A percentile compares a stretch with the other conserved stretches of the same genome.
Evolutionary conservation across 92 coral and sea anemone species (phyloP).

Genomic region (Phenganax stokvisi): DNA sequence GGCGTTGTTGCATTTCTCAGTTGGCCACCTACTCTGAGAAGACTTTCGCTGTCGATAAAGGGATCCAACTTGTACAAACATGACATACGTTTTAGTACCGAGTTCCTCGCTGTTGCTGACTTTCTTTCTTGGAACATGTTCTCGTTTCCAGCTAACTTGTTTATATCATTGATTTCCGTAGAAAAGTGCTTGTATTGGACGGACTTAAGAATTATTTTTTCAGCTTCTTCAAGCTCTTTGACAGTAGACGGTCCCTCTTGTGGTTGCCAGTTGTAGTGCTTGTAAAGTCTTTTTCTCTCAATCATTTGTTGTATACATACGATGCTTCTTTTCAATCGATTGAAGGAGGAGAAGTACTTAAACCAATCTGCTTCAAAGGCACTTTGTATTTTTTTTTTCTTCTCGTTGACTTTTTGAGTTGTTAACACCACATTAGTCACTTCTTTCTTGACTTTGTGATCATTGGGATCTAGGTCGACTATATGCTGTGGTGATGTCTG

Average conservation of each 20-base stretch:
- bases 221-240: slow-evolving; percentile 41
- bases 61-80: slow-evolving; percentile 49
- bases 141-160: slow-evolving; percentile 26
- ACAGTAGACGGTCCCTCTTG: slow-evolving; percentile 32
- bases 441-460: slow-evolving; percentile 45
- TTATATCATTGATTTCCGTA: slow-evolving; percentile 12
- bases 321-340: slow-evolving; percentile 39
- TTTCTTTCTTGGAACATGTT: slow-evolving; percentile 33
- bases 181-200: slow-evolving; percentile 38
- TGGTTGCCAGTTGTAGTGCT: slow-evolving; percentile 42
- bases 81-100: slow-evolving; percentile 32
- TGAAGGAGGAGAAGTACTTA: slow-evolving; percentile 26
- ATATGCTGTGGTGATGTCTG: slow-evolving; percentile 9
- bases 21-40: slow-evolving; percentile 56
- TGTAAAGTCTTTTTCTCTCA: slow-evolving; percentile 20
- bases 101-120: slow-evolving; percentile 29
- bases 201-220: slow-evolving; percentile 34
- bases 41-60: slow-evolving; percentile 48
- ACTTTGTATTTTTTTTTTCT: too few relatives aligned
- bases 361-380: slow-evolving; percentile 9
- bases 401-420: slow-evolving; percentile 12
- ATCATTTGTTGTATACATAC: slow-evolving; percentile 42
- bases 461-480: slow-evolving; percentile 37
- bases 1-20: slow-evolving; percentile 37
- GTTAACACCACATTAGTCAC: slow-evolving; percentile 32